Evolutionary conservation across 1,140 invertebrate species (phyloP), one percentile per base, ranked within the genome.

Genomic region (Diprion similis): DNA sequence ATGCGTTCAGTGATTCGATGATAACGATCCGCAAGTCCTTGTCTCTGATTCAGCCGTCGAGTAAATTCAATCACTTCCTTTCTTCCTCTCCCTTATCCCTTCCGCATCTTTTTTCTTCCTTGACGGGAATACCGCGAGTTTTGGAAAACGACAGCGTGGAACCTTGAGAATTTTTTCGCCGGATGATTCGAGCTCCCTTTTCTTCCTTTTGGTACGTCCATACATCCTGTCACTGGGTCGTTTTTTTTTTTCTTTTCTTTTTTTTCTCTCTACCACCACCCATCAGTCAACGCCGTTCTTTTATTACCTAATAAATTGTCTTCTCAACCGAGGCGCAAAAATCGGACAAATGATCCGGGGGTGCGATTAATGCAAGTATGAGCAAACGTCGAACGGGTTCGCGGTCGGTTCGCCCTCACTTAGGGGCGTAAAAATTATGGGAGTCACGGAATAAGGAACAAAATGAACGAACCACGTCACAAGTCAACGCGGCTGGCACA

Each of bases 291-390:
- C 24, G 24, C 70, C 73, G 71, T 71, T 79, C 68, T 76, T 75
- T 78, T 78, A 80, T 77, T 78, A 75, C 78, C 79, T 80, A 83
- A 82, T 82, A 81, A 83, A 82, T 83, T 76, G 78, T 77, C 15
- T 67, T 47, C 59, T 59, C 66, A 51, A 18, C 46, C 70, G 68
- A 66, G 75, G 76, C 70, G 71, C 70, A 68, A 78, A 77, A 80
- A 79, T 72, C 73, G 78, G 76, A 81, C 77, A 80, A 82, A 81
- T 76, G 79, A 82, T 73, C 67, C 37, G 66, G 70, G 66, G 66
- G 64, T 64, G 71, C n/a, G n/a, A 59, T 59, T 59, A 9, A 59
- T 15, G 24, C 24, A 59, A 59, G 51, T 59, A 59, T 13, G n/a
- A 59, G 51, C 11, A 59, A 59, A 59, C 11, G 9, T 59, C n/a